Conservation (phyloP, 2,797 vertebrate genomes). For the Pseudocheirus occidentalis region DNA sequence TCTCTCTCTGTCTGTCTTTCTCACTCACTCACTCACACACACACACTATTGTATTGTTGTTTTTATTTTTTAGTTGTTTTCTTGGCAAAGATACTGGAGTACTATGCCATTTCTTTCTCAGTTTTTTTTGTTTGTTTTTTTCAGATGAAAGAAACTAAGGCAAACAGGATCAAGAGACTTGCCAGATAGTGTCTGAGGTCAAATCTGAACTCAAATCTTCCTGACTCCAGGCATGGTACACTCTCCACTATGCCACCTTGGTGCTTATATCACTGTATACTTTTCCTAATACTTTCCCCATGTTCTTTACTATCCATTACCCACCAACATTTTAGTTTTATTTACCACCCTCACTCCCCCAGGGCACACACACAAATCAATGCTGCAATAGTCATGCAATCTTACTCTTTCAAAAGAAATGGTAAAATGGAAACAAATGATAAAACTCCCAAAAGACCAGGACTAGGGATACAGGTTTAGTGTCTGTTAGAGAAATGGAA, state of each 20-base stretch:
- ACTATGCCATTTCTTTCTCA: background rate
- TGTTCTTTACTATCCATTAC: background rate
- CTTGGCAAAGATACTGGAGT: background rate
- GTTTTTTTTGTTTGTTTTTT: background rate
- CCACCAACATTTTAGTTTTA: background rate
- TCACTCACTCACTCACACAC: too few relatives aligned
- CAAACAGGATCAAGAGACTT: background rate
- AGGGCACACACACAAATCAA: background rate
- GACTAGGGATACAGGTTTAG: background rate
- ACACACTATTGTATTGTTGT: background rate
- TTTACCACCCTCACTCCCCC: background rate
- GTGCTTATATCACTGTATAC: background rate
- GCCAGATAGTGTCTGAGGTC: background rate
- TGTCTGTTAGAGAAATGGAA: background rate
- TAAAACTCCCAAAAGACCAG: background rate
- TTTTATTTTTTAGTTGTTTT: background rate
- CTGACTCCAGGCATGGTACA: background rate
- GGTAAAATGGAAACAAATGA: background rate
- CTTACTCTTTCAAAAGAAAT: background rate
- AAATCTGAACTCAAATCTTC: background rate
- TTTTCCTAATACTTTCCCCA: background rate
- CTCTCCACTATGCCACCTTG: background rate
- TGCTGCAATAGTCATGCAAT: background rate
- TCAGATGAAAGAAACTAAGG: background rate
- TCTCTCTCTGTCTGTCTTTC: too few relatives aligned